These are phyloP conservation scores for Andricus quercusramuli DNA, from an alignment of 2,888 invertebrate species.

Conservation along the genomic window DNA sequence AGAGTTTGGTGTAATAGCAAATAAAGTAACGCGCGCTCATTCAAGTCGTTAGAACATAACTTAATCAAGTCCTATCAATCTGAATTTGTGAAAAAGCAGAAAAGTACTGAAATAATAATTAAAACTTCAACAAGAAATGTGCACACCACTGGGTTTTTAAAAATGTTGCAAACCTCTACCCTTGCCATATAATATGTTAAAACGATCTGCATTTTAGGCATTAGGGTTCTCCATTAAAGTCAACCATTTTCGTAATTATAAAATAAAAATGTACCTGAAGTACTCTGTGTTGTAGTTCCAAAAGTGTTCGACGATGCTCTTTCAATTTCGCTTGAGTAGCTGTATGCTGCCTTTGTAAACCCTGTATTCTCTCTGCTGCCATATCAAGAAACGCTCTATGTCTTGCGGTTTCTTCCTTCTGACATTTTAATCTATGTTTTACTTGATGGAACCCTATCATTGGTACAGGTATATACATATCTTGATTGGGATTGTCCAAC, in stretches of 20 bases:
- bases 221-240: too few species aligned
- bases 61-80: too few species aligned
- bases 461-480: conserved; percentile 94
- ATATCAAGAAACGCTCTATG: conserved; percentile 90
- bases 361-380: conserved; percentile 88
- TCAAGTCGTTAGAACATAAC: too few species aligned
- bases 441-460: conserved; percentile 93
- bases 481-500: conserved; percentile 95
- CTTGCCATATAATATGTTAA: too few species aligned
- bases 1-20: too few species aligned
- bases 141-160: too few species aligned
- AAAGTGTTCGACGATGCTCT: conserved; percentile 89
- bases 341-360: conserved; percentile 89
- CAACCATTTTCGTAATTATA: background rate
- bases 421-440: conserved; percentile 90
- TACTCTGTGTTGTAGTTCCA: conserved; percentile 90
- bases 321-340: conserved; percentile 89
- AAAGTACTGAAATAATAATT: too few species aligned
- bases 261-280: conserved; percentile 82
- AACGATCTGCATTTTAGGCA: too few species aligned
- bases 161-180: too few species aligned
- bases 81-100: too few species aligned
- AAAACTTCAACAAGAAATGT: too few species aligned
- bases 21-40: too few species aligned
- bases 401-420: conserved; percentile 90